phyloP scores from a whole-genome alignment of 2,113 vertebrate species.

The Zosterops hypoxanthus region DNA sequence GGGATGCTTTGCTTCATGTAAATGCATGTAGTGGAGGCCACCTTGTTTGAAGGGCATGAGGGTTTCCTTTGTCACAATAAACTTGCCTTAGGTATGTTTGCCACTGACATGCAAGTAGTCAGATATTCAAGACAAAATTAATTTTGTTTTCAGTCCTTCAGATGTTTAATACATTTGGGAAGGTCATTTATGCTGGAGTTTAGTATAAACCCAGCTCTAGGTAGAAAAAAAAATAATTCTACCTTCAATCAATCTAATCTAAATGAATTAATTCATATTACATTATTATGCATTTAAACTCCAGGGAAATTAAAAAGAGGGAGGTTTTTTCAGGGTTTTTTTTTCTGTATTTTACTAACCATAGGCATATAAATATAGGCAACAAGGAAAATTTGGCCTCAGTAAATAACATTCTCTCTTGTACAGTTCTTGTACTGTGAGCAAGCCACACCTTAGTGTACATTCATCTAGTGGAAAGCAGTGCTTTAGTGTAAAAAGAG shows the following conservation, averaged over 20 bases:
- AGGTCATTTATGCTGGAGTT: constrained; percentile 13
- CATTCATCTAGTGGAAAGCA: neutral
- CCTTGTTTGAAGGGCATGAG: neutral
- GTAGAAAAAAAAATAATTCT: neutral
- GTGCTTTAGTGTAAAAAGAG: neutral
- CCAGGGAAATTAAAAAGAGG: neutral
- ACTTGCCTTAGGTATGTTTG: neutral
- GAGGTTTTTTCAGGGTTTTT: neutral
- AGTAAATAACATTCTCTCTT: neutral
- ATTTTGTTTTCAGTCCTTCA: constrained; percentile 5
- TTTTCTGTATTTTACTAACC: neutral
- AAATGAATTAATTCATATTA: neutral
- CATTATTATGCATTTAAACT: neutral
- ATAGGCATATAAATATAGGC: neutral
- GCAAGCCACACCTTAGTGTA: neutral
- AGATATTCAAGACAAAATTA: neutral
- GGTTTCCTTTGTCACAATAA: neutral
- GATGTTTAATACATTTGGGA: neutral
- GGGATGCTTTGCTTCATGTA: neutral
- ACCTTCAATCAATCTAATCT: neutral
- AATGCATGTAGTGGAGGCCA: neutral
- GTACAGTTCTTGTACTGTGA: neutral
- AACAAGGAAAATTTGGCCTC: neutral
- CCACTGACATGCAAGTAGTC: neutral
- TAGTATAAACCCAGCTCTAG: neutral